Percentiles rank a stretch among this genome's conserved stretches.
Evolutionary conservation across 2,113 vertebrate species (phyloP).

Genomic region (Laticauda laticaudata): DNA sequence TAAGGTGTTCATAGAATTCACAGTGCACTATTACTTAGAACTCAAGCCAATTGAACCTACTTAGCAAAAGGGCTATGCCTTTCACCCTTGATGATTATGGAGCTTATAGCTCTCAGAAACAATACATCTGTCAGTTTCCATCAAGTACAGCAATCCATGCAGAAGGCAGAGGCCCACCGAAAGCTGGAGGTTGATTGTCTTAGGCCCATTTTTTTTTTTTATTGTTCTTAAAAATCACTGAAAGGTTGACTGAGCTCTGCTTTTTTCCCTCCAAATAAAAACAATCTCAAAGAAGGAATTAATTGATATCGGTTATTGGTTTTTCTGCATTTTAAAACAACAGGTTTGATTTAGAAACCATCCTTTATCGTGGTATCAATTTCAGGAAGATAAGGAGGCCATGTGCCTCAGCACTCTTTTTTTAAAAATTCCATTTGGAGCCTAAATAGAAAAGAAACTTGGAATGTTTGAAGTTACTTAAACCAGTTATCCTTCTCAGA

Average conservation of each 20-base stretch:
- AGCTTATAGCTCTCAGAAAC: slow-evolving; percentile 96
- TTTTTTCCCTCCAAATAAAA: slow-evolving; percentile 73
- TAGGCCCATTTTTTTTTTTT: slow-evolving; percentile 81
- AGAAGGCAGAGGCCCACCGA: slow-evolving; percentile 88
- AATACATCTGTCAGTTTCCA: slow-evolving; percentile 97
- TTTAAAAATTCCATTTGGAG: slow-evolving; percentile 32
- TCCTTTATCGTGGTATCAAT: slow-evolving; percentile 68
- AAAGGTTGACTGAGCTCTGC: slow-evolving; percentile 75
- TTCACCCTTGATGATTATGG: slow-evolving; percentile 92
- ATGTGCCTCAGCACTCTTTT: slow-evolving; percentile 39
- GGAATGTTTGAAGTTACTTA: slow-evolving; percentile 38
- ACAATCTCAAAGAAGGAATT: slow-evolving; percentile 74
- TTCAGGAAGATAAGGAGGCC: slow-evolving; percentile 67
- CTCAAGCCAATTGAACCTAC: slow-evolving; percentile 97
- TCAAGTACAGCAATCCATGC: slow-evolving; percentile 90
- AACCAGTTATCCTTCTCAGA: slow-evolving; percentile 22
- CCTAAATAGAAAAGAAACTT: slow-evolving; percentile 42
- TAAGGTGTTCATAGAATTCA: slow-evolving; percentile 90
- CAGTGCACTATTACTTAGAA: slow-evolving; percentile 93
- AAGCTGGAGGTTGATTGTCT: slow-evolving; percentile 85
- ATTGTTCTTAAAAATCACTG: slow-evolving; percentile 82
- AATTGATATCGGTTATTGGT: slow-evolving; percentile 78
- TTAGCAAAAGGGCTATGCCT: slow-evolving; percentile 92
- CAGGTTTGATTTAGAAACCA: slow-evolving; percentile 72
- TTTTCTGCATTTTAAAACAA: slow-evolving; percentile 55